Conservation (phyloP, 2,113 vertebrate species). For the Trochalopteron elliotii region DNA sequence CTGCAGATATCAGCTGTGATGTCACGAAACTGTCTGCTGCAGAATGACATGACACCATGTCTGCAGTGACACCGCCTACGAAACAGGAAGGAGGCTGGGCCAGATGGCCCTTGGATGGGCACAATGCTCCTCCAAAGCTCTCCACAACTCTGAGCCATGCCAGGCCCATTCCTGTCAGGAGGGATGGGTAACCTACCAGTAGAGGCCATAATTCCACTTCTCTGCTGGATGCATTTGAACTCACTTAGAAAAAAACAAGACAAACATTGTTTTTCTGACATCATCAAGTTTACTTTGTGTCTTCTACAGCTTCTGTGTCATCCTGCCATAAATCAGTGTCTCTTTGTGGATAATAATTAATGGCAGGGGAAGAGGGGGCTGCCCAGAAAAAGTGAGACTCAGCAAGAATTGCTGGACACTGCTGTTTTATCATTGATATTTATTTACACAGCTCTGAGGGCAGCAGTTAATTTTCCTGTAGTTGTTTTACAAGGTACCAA, state of each 20-base stretch:
- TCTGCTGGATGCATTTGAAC: background rate
- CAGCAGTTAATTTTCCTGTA: background rate
- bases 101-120: too few species aligned
- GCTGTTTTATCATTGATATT: background rate
- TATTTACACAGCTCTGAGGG: background rate
- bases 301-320: background rate
- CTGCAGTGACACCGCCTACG: rapidly evolving
- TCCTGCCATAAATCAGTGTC: background rate
- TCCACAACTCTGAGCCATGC: rapidly evolving
- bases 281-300: background rate
- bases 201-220: background rate
- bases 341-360: background rate
- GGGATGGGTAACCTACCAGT: background rate
- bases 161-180: rapidly evolving
- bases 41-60: rapidly evolving
- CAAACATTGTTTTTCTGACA: background rate
- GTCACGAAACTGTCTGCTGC: background rate
- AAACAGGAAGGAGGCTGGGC: rapidly evolving
- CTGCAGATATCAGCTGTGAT: background rate
- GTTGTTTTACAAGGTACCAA: background rate
- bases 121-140: background rate
- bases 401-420: background rate
- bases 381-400: background rate
- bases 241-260: background rate
- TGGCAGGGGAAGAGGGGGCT: background rate